Conservation (phyloP, 1,140 invertebrate genomes). For the Hermetia illucens region DNA sequence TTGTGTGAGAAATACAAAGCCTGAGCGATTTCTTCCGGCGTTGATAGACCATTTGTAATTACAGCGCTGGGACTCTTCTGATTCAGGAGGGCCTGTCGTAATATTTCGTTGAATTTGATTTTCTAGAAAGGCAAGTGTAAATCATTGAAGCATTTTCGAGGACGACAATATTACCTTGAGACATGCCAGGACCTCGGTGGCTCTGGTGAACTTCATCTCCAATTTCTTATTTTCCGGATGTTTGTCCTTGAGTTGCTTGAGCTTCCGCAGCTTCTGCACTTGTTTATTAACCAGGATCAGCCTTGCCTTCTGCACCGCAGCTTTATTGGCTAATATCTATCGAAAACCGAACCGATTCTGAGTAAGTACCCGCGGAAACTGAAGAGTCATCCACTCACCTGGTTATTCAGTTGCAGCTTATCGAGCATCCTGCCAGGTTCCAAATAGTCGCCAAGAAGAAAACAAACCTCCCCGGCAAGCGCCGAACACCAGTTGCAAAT, state of each 20-base stretch:
- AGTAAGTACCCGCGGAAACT: background rate
- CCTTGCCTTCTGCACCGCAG: background rate
- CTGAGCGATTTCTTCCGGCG: slow-evolving; percentile 19
- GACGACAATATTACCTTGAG: slow-evolving; percentile 13
- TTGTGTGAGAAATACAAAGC: slow-evolving; percentile 22
- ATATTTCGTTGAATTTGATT: slow-evolving; percentile 12
- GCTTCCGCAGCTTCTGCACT: slow-evolving; percentile 21
- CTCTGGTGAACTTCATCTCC: slow-evolving; percentile 14
- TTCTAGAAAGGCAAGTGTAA: slow-evolving; percentile 5
- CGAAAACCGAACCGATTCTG: background rate
- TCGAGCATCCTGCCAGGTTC: too few species aligned
- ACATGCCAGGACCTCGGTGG: slow-evolving; percentile 12
- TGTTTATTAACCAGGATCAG: slow-evolving; percentile 15
- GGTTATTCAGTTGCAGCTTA: slow-evolving; percentile 26
- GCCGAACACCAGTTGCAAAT: too few species aligned
- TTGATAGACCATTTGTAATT: slow-evolving; percentile 18
- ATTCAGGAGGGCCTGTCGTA: slow-evolving; percentile 11
- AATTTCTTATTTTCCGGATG: slow-evolving; percentile 12
- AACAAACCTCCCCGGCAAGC: too few species aligned
- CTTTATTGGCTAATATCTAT: background rate
- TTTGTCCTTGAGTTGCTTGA: slow-evolving; percentile 13
- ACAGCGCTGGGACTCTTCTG: slow-evolving; percentile 14
- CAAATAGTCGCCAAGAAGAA: too few species aligned
- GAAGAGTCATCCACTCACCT: slow-evolving; percentile 13
- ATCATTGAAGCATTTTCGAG: background rate